A percentile compares a stretch with the other conserved stretches of the same genome.
Evolutionary conservation across 2,888 invertebrate genomes (phyloP).

Genomic region (Nebria salina): DNA sequence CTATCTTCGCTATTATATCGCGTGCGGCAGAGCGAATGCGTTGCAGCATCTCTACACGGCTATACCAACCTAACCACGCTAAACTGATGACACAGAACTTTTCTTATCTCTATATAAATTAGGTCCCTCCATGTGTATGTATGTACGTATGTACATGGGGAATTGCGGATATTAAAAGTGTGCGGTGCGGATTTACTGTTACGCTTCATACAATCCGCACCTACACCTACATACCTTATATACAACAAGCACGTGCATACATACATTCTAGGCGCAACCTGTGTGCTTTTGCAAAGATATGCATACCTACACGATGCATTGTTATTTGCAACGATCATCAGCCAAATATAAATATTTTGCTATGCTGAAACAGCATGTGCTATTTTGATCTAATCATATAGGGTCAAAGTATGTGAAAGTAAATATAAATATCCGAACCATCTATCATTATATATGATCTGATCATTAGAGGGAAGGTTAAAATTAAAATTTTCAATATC

Average conservation of each 20-base stretch:
- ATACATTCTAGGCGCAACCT: too few relatives aligned
- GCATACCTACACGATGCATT: too few relatives aligned
- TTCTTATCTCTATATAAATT: slow-evolving; percentile 61
- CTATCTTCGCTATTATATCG: slow-evolving; percentile 61
- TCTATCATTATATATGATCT: too few relatives aligned
- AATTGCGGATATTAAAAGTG: slow-evolving; percentile 49
- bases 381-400: too few relatives aligned
- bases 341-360: too few relatives aligned
- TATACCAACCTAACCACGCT: slow-evolving; percentile 24
- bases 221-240: neutral
- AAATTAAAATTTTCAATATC: too few relatives aligned
- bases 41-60: slow-evolving; percentile 49
- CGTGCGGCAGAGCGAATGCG: slow-evolving; percentile 48
- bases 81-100: slow-evolving; percentile 62
- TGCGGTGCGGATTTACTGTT: slow-evolving; percentile 21
- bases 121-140: slow-evolving; percentile 50
- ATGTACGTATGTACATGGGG: slow-evolving; percentile 49
- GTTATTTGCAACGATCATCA: too few relatives aligned
- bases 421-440: too few relatives aligned
- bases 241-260: neutral
- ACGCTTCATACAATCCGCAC: slow-evolving; percentile 45
- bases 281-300: too few relatives aligned
- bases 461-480: too few relatives aligned
- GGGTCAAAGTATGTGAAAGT: too few relatives aligned
- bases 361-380: too few relatives aligned